A percentile compares a stretch with the other conserved stretches of the same genome.
Conservation (phyloP, 2,797 vertebrate species). For the Salmo trutta region DNA sequence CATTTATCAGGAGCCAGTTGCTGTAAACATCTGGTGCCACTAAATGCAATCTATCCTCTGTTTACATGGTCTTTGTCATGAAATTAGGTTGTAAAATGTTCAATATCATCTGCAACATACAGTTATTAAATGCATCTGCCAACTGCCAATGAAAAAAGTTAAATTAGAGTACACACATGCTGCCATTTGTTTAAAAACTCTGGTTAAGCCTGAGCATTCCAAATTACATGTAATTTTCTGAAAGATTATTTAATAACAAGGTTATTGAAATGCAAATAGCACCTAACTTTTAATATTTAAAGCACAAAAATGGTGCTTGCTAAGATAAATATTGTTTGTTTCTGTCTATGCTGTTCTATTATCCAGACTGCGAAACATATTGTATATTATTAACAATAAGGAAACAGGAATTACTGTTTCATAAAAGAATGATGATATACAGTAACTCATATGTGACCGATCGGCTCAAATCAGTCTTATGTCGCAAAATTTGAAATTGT, state of each 20-base stretch:
- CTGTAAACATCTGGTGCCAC: conserved; percentile 26
- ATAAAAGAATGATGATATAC: too few relatives aligned
- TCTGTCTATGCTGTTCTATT: background rate
- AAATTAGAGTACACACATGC: background rate
- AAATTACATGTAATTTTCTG: conserved; percentile 35
- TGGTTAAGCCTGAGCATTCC: conserved; percentile 21
- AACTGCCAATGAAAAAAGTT: background rate
- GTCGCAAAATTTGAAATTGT: too few relatives aligned
- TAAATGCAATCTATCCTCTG: conserved; percentile 28
- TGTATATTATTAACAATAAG: too few relatives aligned
- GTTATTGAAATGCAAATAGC: conserved; percentile 39
- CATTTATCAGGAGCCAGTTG: conserved; percentile 21
- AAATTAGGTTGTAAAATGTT: conserved; percentile 28
- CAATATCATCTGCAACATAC: conserved; percentile 26
- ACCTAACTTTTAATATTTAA: background rate
- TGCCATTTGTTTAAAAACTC: background rate
- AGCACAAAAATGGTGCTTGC: too few relatives aligned
- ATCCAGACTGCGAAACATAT: too few relatives aligned
- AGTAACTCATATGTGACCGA: too few relatives aligned
- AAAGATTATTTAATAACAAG: conserved; percentile 32
- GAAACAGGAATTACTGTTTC: too few relatives aligned
- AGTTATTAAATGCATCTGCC: conserved; percentile 14
- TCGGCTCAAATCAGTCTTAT: too few relatives aligned
- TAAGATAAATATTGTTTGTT: background rate
- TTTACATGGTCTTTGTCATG: conserved; percentile 21